Evolutionary conservation across 2,797 vertebrate genomes (phyloP).

Genomic region (Anguilla megastoma): DNA sequence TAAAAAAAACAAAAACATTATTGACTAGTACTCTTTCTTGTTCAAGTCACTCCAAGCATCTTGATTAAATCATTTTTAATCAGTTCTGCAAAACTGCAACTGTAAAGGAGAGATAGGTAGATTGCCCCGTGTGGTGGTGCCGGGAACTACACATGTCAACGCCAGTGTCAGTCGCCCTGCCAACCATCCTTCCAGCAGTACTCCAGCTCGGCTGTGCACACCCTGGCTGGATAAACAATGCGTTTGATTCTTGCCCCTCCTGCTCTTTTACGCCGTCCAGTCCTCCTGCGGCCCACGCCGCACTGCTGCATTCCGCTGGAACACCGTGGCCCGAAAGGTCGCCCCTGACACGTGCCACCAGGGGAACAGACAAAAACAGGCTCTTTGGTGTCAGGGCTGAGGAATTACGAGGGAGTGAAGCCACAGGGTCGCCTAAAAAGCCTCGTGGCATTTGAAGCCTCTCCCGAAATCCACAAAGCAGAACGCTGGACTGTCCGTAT

Average conservation of each 20-base stretch:
- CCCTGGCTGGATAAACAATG: slow-evolving; percentile 54
- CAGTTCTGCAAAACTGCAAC: slow-evolving; percentile 5
- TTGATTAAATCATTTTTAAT: background rate
- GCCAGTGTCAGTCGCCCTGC: background rate
- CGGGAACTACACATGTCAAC: background rate
- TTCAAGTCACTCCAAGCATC: background rate
- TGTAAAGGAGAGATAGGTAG: background rate
- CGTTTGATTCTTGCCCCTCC: slow-evolving; percentile 34
- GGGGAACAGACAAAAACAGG: slow-evolving; percentile 69
- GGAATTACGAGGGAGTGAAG: slow-evolving; percentile 64
- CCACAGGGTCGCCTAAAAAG: slow-evolving; percentile 58
- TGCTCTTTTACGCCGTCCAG: slow-evolving; percentile 24
- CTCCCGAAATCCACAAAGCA: slow-evolving; percentile 48
- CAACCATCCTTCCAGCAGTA: background rate
- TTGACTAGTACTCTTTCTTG: background rate
- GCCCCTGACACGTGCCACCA: slow-evolving; percentile 63
- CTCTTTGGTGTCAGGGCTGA: slow-evolving; percentile 53
- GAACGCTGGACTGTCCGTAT: slow-evolving; percentile 53
- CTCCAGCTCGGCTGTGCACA: background rate
- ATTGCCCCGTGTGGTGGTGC: background rate
- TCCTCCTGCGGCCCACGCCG: slow-evolving; percentile 59
- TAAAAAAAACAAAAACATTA: background rate
- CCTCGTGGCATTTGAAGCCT: slow-evolving; percentile 55
- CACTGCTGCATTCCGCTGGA: slow-evolving; percentile 46
- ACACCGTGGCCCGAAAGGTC: slow-evolving; percentile 60